Percentiles rank a stretch among this genome's conserved stretches.
Evolutionary conservation across 2,888 invertebrate genomes (phyloP).

Genomic region (Piscicola geometra): DNA sequence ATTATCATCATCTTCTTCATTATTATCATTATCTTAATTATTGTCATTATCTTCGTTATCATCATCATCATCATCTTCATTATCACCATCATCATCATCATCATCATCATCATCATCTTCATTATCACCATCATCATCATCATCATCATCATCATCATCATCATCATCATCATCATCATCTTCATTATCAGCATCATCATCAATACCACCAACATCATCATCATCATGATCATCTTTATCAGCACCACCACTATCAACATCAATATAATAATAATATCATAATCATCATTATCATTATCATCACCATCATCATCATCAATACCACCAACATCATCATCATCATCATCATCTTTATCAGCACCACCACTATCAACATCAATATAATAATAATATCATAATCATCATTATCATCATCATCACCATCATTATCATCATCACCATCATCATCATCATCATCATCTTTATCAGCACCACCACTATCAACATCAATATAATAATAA

Average conservation of each 20-base stretch:
- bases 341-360: constrained; percentile 12
- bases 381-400: constrained; percentile 19
- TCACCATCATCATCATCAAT: constrained; percentile 15
- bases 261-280: background rate
- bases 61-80: constrained; percentile 11
- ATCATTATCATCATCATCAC: constrained; percentile 23
- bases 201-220: constrained; percentile 1
- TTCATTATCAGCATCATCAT: constrained; percentile 15
- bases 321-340: constrained; percentile 17
- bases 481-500: no score
- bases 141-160: constrained; percentile 27
- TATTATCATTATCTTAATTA: no score
- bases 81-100: constrained; percentile 23
- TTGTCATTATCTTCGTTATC: no score
- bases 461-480: constrained; percentile 8
- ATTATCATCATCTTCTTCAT: no score
- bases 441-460: constrained; percentile 21
- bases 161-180: constrained; percentile 26
- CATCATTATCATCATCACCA: constrained; percentile 26
- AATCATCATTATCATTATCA: constrained; percentile 24
- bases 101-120: constrained; percentile 27
- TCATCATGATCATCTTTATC: constrained; percentile 12
- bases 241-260: background rate
- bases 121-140: constrained; percentile 25
- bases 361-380: constrained; percentile 1